These are phyloP conservation scores for Sthenelais limicola DNA, from an alignment of 2,888 invertebrate species.

Conservation along the genomic window DNA sequence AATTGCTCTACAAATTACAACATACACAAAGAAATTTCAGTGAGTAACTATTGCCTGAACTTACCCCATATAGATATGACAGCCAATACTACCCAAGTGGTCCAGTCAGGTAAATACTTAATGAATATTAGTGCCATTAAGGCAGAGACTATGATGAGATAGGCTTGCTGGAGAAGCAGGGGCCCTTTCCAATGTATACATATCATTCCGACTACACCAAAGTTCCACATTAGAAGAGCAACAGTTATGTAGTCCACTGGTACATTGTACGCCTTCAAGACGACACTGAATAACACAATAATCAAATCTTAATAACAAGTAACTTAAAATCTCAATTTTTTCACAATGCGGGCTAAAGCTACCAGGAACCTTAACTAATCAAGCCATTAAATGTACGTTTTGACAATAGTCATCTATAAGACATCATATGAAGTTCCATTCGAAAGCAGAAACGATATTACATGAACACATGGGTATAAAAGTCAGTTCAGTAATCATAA, in stretches of 20 bases:
- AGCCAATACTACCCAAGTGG: constrained; percentile 96
- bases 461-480: too few relatives aligned
- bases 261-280: constrained; percentile 92
- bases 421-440: neutral
- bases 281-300: constrained; percentile 84
- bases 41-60: constrained; percentile 43
- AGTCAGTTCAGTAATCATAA: too few relatives aligned
- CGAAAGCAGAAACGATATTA: neutral
- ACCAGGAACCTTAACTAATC: too few relatives aligned
- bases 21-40: too few relatives aligned
- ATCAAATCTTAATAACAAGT: too few relatives aligned
- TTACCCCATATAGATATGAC: constrained; percentile 98
- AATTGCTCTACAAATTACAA: too few relatives aligned
- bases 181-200: constrained; percentile 99
- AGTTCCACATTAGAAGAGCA: constrained; percentile 94
- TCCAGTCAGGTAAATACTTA: constrained; percentile 99
- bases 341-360: too few relatives aligned
- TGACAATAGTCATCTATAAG: neutral
- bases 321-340: too few relatives aligned
- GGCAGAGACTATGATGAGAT: constrained; percentile 96
- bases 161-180: constrained; percentile 88
- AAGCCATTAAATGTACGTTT: too few relatives aligned
- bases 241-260: constrained; percentile 96
- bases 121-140: constrained; percentile 99
- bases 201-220: constrained; percentile 96